phyloP scores from a whole-genome alignment of 2,113 vertebrate species.

The Athene cunicularia region DNA sequence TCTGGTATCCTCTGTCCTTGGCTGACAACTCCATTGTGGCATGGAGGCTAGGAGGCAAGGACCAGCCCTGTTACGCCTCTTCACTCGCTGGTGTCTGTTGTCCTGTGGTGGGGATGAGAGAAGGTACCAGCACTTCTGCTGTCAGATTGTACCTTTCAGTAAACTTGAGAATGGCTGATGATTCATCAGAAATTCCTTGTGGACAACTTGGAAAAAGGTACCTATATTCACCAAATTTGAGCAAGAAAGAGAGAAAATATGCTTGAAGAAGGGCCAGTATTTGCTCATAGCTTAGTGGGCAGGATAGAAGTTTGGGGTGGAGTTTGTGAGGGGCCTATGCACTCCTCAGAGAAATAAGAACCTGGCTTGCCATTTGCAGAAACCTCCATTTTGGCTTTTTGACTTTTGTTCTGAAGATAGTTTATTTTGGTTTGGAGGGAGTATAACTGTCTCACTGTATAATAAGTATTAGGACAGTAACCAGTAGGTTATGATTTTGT shows the following conservation, averaged over 20 bases:
- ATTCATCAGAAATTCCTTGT: neutral
- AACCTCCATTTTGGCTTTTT: neutral
- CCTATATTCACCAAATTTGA: neutral
- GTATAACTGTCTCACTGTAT: neutral
- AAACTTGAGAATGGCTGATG: neutral
- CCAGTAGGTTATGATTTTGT: neutral
- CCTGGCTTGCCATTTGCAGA: neutral
- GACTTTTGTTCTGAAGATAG: neutral
- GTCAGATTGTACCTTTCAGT: neutral
- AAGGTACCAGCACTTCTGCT: neutral
- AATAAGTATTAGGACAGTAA: neutral
- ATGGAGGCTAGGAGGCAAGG: neutral
- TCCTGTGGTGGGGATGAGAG: neutral
- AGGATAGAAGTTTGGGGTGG: neutral
- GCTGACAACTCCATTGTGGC: slow-evolving; percentile 59
- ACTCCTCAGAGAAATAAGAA: neutral
- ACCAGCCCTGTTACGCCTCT: neutral
- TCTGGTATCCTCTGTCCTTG: neutral
- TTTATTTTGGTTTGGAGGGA: neutral
- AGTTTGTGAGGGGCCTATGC: neutral
- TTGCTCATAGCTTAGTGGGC: neutral
- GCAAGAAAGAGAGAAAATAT: neutral
- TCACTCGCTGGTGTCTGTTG: neutral
- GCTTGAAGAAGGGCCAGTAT: neutral
- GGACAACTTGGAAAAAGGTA: neutral